Evolutionary conservation across 2,797 vertebrate species (phyloP), one percentile per base, ranked within the genome.

Genomic region (Enteromius anoplus): DNA sequence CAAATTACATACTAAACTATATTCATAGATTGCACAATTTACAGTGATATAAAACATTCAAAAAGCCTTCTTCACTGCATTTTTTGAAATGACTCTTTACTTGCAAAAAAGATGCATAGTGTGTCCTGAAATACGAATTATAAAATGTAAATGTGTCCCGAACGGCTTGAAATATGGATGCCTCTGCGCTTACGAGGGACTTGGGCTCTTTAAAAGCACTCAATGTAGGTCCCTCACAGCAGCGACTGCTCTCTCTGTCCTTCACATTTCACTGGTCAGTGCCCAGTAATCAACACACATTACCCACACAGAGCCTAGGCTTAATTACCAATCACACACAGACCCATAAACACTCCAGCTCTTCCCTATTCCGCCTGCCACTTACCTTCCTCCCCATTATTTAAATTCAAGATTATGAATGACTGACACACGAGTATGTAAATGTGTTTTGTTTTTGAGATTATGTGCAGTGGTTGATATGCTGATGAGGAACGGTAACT

Each of bases 201-300:
- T 65, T 23, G 1, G 45, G 71, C 76, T 80, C 64, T 69, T 71
- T 55, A 83, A 83, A 73, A 64, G 53, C 62, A 7, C 40, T 53
- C 49, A n/a, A 17, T 26, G 62, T 53, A 65, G 77, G 80, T 62
- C 64, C 37, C 62, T 81, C 64, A 55, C 78, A 75, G 78, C 73
- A 86, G 77, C 55, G 21, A 49, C 15, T 62, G 37, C 66, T 79
- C 88, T 82, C 65, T 85, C 84, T 80, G 89, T 92, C 94, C 95
- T 96, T 95, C 95, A 94, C 92, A 90, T 91, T 85, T 93, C 91
- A 88, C 89, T 93, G 92, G 90, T 89, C 92, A 92, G 90, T 92
- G 87, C 88, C 88, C 87, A 83, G 91, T 93, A 91, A 86, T 92
- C 92, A 91, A 91, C 91, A 64, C 79, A 58, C 78, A 85, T 91